A percentile compares a stretch with the other conserved stretches of the same genome.
Evolutionary conservation across 2,113 vertebrate species (phyloP).

Genomic region (Varanus salvator): DNA sequence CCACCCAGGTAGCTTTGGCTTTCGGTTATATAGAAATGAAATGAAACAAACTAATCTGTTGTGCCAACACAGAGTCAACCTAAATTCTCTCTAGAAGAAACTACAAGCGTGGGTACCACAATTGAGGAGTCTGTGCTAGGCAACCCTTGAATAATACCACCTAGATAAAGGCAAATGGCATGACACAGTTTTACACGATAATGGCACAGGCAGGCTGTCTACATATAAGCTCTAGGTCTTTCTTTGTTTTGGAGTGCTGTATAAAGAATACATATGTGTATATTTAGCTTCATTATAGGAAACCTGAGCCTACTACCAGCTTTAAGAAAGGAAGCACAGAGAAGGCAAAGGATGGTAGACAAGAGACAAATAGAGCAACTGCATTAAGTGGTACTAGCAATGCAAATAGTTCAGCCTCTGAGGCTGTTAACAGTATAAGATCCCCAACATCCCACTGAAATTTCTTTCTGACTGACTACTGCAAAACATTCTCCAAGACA

Average conservation of each 20-base stretch:
- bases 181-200: neutral
- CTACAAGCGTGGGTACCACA: neutral
- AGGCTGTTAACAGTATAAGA: neutral
- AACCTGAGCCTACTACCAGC: neutral
- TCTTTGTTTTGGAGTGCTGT: neutral
- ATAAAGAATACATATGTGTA: neutral
- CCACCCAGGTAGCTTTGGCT: no score
- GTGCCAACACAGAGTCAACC: no score
- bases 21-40: no score
- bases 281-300: neutral
- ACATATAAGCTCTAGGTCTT: neutral
- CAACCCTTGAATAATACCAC: neutral
- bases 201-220: neutral
- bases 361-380: neutral
- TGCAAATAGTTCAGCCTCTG: neutral
- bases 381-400: neutral
- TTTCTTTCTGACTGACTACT: neutral
- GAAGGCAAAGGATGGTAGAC: neutral
- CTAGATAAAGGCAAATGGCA: neutral
- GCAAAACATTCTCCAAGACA: no score
- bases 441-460: neutral
- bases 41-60: no score
- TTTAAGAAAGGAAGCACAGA: neutral
- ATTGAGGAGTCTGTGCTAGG: no score
- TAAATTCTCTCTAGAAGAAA: neutral